A percentile compares a stretch with the other conserved stretches of the same genome.
These are phyloP conservation scores for Drosophila insularis DNA, from an alignment of 1,140 invertebrate genomes.

Conservation along the genomic window DNA sequence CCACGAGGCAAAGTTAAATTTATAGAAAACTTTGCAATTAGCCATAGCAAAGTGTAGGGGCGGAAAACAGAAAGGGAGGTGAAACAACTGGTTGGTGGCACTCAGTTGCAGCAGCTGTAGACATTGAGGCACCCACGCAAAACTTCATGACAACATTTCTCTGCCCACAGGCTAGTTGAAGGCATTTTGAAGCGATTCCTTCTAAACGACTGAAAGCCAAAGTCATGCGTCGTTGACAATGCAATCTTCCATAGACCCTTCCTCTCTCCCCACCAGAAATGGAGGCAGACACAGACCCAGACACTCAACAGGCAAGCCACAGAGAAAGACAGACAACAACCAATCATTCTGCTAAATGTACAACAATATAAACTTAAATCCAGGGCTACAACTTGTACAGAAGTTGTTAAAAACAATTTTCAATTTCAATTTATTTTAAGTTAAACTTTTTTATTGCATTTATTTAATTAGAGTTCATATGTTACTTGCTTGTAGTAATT, in stretches of 20 bases:
- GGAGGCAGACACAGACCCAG: not conserved
- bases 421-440: not conserved
- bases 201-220: not conserved
- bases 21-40: slow-evolving; percentile 74
- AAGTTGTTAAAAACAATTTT: not conserved
- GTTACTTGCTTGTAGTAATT: no score
- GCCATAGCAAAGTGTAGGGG: slow-evolving; percentile 17
- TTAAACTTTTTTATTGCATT: not conserved
- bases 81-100: not conserved
- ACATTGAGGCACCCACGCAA: slow-evolving; percentile 53
- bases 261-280: no score
- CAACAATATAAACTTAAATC: not conserved
- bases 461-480: no score
- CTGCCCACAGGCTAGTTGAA: slow-evolving; percentile 11
- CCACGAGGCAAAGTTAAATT: slow-evolving; percentile 45
- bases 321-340: slow-evolving; percentile 3
- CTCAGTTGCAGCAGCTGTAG: slow-evolving; percentile 15
- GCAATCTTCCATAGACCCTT: not conserved
- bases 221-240: slow-evolving; percentile 36
- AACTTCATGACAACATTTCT: not conserved
- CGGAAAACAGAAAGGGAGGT: slow-evolving; percentile 19
- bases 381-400: not conserved
- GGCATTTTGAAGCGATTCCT: slow-evolving; percentile 7
- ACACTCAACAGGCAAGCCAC: not conserved
- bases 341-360: slow-evolving; percentile 4